Evolutionary conservation across 2,888 invertebrate genomes (phyloP), one percentile per base, ranked within the genome.

Genomic region (Dorcus parallelipipedus): DNA sequence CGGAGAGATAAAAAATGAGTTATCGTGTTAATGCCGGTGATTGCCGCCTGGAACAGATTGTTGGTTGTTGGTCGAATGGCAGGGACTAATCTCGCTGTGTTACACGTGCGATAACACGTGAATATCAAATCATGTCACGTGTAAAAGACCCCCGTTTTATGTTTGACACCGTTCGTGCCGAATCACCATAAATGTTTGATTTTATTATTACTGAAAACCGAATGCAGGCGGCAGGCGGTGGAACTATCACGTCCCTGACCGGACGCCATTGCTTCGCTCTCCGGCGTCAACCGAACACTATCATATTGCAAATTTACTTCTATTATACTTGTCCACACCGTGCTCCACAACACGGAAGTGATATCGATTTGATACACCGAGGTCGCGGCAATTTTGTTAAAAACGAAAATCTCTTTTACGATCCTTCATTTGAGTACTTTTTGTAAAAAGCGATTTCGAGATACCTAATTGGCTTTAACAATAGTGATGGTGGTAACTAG

Each of bases 111-210:
- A 33, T 33, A 33, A 33, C 26, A 33, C 26, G 26, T 33, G 26
- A 33, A 33, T 33, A 33, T 33, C 26, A 33, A 33, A 33, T 33
- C 26, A 33, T 7, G 26, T 33, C 26, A 33, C 26, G 26, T 33
- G 60, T 48, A 20, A 48, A 17, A 45, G 45, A 14, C 6, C 54
- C 42, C 49, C 64, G 67, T 63, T 69, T 70, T 69, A 71, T 71
- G 67, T 71, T 71, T 70, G 69, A 71, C 70, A 67, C 66, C 64
- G 69, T 71, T 71, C 71, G 71, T 72, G 72, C 69, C 67, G 66
- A 71, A 71, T 71, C 68, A 69, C 69, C 69, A 69, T 72, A 70
- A 72, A 71, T 68, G 71, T 69, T 71, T 71, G 68, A 71, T 72
- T 72, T 71, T 71, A 71, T 71, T 71, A 71, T 70, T 69, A 68